phyloP scores from a whole-genome alignment of 2,888 invertebrate genomes.

The Philereme transversata region DNA sequence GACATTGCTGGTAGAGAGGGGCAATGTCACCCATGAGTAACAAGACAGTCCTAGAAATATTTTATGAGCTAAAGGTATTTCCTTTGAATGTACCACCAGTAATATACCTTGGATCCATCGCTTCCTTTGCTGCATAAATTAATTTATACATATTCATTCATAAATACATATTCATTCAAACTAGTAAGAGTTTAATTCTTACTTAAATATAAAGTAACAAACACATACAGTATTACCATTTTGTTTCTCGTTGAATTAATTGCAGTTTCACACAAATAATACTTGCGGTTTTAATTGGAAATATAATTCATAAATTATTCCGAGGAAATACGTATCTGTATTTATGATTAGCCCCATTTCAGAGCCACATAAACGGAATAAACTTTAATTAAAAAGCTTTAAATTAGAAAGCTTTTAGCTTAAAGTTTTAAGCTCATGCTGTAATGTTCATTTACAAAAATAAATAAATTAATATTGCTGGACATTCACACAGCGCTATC shows the following conservation, averaged over 20 bases:
- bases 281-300: no score
- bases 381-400: slow-evolving; percentile 17
- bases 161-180: no score
- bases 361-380: slow-evolving; percentile 3
- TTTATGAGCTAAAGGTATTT: slow-evolving; percentile 91
- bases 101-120: slow-evolving; percentile 97
- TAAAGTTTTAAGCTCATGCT: slow-evolving; percentile 1
- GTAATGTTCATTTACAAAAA: slow-evolving; percentile 4
- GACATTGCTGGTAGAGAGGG: slow-evolving; percentile 95
- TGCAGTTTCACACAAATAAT: no score
- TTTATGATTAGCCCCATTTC: slow-evolving; percentile 1
- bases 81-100: slow-evolving; percentile 93
- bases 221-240: no score
- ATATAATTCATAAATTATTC: no score
- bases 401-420: slow-evolving; percentile 17
- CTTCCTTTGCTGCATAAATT: slow-evolving; percentile 98
- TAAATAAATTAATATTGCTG: no score
- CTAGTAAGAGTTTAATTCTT: no score
- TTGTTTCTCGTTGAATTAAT: no score
- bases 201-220: no score
- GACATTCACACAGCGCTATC: no score
- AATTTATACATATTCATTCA: no score
- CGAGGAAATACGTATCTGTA: not conserved
- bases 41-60: slow-evolving; percentile 93
- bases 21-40: slow-evolving; percentile 98